Conservation (phyloP, 2,888 invertebrate species). For the Tetanocera ferruginea region DNA sequence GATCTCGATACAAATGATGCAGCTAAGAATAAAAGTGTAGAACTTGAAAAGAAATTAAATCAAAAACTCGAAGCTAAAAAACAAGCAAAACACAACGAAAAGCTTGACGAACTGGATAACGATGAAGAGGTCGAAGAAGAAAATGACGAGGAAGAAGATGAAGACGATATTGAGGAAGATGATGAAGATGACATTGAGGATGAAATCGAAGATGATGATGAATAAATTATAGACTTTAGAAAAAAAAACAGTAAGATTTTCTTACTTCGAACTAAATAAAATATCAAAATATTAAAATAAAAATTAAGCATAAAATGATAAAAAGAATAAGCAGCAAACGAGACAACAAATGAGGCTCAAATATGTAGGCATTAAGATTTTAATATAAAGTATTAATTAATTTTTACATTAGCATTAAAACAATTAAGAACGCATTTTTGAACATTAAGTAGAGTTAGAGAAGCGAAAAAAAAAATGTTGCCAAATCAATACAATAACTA, state of each 20-base stretch:
- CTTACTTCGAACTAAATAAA: neutral
- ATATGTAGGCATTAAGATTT: slow-evolving; percentile 5
- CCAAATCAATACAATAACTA: neutral
- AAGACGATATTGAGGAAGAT: slow-evolving; percentile 49
- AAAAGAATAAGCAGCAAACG: neutral
- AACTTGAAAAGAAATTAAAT: slow-evolving; percentile 25
- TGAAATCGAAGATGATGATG: slow-evolving; percentile 37
- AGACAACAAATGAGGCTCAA: slow-evolving; percentile 13
- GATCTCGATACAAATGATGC: slow-evolving; percentile 18
- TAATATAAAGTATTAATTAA: slow-evolving; percentile 11
- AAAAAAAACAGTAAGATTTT: neutral
- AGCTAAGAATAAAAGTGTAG: slow-evolving; percentile 27
- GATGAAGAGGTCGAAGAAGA: slow-evolving; percentile 49
- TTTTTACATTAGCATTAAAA: slow-evolving; percentile 3
- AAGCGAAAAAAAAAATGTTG: slow-evolving; percentile 1
- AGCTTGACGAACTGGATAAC: slow-evolving; percentile 43
- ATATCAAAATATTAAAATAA: neutral
- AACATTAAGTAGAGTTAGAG: neutral
- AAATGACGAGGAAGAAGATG: slow-evolving; percentile 48
- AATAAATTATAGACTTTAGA: neutral
- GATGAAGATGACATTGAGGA: slow-evolving; percentile 51
- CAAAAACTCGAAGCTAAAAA: slow-evolving; percentile 33
- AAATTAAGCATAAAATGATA: neutral
- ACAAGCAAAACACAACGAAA: slow-evolving; percentile 35
- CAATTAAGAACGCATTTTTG: neutral